Evolutionary conservation across 2,888 invertebrate genomes (phyloP), one percentile per base, ranked within the genome.

Genomic region (Meiosimyza decipiens): DNA sequence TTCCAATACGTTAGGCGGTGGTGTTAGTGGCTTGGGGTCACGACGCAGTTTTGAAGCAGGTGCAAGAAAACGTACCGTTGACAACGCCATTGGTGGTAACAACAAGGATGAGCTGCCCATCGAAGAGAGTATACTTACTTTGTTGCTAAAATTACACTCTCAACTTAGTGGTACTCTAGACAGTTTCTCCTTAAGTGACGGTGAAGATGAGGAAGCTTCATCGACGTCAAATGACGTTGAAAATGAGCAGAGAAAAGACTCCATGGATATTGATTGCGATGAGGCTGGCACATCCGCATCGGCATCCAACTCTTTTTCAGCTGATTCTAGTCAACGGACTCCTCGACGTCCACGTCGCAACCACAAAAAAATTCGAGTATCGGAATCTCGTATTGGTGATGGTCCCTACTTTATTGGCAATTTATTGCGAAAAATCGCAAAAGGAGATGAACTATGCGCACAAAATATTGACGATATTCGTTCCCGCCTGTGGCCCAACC

Each of bases 61-160:
- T 16, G 82, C 81, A 11, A 82, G 86, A 1, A 86, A 87, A 70
- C 83, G 87, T 3, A 81, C 84, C 7, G 85, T 87, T 3, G 87
- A 87, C 85, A 83, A 87, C 79, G 77, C 88, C 80, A 80, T 85
- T 57, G 83, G 84, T 78, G 82, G 84, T 77, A 77, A 79, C 63
- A 89, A 88, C 71, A 90, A 90, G 54, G 85, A 86, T 69, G 87
- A 90, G 52, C 89, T 93, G 15, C 89, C 90, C 40, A 90, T 95
- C 71, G 94, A 94, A 81, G 96, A 96, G 86, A 97, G 96, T 74
- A 94, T 98, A 76, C 92, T 98, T 78, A 96, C 97, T 0, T 88
- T 98, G 67, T 88, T 98, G 59, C 88, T 98, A 69, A 96, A 95
- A 85, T 89, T 97, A 15, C 97, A 98, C 87, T 95, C 95, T 3